Percentiles rank a stretch among this genome's conserved stretches.
These are phyloP conservation scores for Polypterus senegalus DNA, from an alignment of 2,113 vertebrate genomes.

Conservation along the genomic window DNA sequence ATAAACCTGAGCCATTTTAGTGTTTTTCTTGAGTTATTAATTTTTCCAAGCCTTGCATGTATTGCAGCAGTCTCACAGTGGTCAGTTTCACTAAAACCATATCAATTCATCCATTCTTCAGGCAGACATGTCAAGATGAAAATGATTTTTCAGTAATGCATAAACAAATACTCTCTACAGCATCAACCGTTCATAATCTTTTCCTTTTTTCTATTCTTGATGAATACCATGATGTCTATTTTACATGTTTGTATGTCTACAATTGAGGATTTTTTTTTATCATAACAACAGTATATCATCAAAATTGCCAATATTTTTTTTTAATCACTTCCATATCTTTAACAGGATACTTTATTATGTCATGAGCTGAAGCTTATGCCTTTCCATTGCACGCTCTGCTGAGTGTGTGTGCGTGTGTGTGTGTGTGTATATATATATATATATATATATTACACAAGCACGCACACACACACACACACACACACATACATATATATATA, in stretches of 20 bases:
- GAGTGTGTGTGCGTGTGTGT: no score
- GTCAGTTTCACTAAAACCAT: conserved; percentile 61
- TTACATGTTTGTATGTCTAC: conserved; percentile 58
- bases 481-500: no score
- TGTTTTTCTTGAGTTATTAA: not conserved
- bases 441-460: no score
- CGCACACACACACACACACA: no score
- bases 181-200: conserved; percentile 56
- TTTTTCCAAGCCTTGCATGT: conserved; percentile 68
- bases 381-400: conserved; percentile 10
- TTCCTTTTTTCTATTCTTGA: conserved; percentile 35
- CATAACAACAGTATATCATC: conserved; percentile 41
- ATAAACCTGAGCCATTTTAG: no score
- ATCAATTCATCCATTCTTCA: conserved; percentile 52
- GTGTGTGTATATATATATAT: no score
- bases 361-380: conserved; percentile 44
- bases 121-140: conserved; percentile 57
- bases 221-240: conserved; percentile 64
- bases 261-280: conserved; percentile 41
- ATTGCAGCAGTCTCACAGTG: conserved; percentile 67
- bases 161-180: conserved; percentile 56
- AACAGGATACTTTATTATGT: conserved; percentile 36
- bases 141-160: conserved; percentile 42
- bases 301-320: conserved; percentile 33
- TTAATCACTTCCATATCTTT: conserved; percentile 46